Percentiles rank a stretch among this genome's conserved stretches.
Conservation (phyloP, 2,888 invertebrate genomes). For the Lochmaea crataegi region DNA sequence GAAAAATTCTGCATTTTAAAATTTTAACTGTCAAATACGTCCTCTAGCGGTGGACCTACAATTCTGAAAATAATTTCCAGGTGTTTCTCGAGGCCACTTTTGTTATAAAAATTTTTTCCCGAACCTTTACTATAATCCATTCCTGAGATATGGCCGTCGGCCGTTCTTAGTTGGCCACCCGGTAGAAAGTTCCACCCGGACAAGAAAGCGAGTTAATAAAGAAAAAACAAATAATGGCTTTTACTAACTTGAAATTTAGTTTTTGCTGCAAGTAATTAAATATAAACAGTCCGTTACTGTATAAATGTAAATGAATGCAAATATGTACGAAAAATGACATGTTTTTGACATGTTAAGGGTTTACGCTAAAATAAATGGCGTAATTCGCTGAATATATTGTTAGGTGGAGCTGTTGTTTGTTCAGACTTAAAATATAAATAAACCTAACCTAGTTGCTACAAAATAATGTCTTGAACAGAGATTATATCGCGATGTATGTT, state of each 20-base stretch:
- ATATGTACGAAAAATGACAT: constrained; percentile 9
- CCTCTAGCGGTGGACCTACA: too few relatives aligned
- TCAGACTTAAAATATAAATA: constrained; percentile 11
- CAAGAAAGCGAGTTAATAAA: too few relatives aligned
- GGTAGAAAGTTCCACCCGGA: too few relatives aligned
- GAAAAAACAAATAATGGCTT: too few relatives aligned
- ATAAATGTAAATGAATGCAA: constrained; percentile 10
- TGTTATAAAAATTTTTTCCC: too few relatives aligned
- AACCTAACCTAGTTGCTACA: constrained; percentile 3
- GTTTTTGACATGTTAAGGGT: constrained; percentile 2
- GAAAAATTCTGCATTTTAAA: too few relatives aligned
- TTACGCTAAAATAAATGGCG: constrained; percentile 7
- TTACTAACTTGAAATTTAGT: background rate
- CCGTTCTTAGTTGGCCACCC: too few relatives aligned
- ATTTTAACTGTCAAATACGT: too few relatives aligned
- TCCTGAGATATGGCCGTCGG: too few relatives aligned
- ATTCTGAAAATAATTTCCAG: too few relatives aligned
- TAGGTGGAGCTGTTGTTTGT: constrained; percentile 10
- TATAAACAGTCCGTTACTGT: background rate
- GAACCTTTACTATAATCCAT: too few relatives aligned
- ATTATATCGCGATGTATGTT: constrained; percentile 1
- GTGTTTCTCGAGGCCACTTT: too few relatives aligned
- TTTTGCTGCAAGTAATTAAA: background rate
- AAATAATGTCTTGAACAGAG: background rate
- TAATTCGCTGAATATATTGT: constrained; percentile 11